These are phyloP conservation scores for Hypotaenidia philippensis DNA, from an alignment of 2,797 vertebrate species.

Conservation along the genomic window DNA sequence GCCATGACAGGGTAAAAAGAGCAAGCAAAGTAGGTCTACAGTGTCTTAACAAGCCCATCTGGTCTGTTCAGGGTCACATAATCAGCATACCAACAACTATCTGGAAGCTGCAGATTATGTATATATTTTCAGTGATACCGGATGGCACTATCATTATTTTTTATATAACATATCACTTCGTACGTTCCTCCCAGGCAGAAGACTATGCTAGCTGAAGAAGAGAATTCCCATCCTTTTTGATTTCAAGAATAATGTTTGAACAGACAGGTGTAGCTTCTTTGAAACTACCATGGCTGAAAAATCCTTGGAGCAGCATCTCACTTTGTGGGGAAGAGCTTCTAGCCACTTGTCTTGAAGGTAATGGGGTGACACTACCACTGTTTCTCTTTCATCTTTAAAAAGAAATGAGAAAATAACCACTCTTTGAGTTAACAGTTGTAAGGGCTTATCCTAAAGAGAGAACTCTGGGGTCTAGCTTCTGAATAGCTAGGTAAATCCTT, in stretches of 20 bases:
- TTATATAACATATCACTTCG: fast-evolving
- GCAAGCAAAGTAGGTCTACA: background rate
- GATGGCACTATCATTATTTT: background rate
- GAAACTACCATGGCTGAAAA: background rate
- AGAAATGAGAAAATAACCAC: background rate
- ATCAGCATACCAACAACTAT: background rate
- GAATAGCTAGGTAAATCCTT: background rate
- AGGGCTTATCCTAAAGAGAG: background rate
- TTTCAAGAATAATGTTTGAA: background rate
- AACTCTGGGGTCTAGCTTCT: background rate
- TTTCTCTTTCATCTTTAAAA: background rate
- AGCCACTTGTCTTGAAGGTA: background rate
- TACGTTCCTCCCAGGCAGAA: background rate
- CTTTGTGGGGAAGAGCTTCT: background rate
- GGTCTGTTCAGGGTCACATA: background rate
- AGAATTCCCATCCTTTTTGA: fast-evolving
- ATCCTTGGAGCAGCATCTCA: background rate
- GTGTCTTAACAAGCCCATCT: no score
- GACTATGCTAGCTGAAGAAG: background rate
- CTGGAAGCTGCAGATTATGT: background rate
- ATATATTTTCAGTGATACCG: background rate
- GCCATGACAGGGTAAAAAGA: background rate
- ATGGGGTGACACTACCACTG: background rate
- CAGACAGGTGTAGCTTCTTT: background rate
- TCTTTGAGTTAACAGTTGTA: background rate